phyloP scores from a whole-genome alignment of 2,888 invertebrate genomes.

The Argyresthia goedartella region DNA sequence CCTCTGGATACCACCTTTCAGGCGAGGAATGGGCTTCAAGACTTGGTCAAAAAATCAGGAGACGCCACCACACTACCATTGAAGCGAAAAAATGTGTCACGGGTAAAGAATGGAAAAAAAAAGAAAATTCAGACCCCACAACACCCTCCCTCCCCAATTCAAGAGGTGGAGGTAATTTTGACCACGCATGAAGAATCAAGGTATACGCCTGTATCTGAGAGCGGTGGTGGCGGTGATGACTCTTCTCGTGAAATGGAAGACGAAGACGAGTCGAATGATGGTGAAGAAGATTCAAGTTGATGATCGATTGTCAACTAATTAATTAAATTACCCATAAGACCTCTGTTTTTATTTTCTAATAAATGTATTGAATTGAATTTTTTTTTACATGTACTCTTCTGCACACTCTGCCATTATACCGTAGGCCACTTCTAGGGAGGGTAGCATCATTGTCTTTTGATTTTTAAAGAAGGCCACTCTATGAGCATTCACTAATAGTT shows the following conservation, averaged over 20 bases:
- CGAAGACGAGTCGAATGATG: background rate
- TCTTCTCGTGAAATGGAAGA: background rate
- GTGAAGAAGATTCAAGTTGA: background rate
- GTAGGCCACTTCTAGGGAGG: background rate
- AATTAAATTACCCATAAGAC: background rate
- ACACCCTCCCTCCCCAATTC: too few species aligned
- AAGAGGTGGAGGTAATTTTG: too few species aligned
- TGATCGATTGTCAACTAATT: background rate
- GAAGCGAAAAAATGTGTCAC: too few species aligned
- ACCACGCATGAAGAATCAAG: too few species aligned
- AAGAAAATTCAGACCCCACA: too few species aligned
- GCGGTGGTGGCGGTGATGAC: background rate
- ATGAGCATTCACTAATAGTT: background rate
- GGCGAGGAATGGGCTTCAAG: background rate
- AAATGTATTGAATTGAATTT: too few species aligned
- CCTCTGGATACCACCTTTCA: background rate
- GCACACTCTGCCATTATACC: background rate
- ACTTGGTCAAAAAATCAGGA: too few species aligned
- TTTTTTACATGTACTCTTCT: background rate
- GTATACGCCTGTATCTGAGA: too few species aligned
- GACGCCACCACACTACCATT: too few species aligned
- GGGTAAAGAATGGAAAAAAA: too few species aligned
- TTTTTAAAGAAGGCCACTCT: background rate
- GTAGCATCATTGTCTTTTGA: background rate
- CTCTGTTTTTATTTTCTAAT: background rate